Evolutionary conservation across 1,140 invertebrate species (phyloP).

Genomic region (Eriocheir sinensis): DNA sequence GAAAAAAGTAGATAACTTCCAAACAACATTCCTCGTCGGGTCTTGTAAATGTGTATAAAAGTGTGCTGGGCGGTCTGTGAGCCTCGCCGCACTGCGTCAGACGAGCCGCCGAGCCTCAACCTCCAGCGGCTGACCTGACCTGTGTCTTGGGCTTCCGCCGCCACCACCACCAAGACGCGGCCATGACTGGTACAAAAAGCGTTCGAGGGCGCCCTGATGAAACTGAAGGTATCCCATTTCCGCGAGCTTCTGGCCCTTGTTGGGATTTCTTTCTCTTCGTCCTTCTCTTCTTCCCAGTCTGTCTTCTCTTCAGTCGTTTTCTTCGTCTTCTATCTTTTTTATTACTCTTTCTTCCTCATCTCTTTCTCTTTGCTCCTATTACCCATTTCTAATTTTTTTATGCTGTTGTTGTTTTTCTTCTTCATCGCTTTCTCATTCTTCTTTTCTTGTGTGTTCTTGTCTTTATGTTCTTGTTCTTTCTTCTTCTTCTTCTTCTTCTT

Average conservation of each 20-base stretch:
- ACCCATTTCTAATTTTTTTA: no score
- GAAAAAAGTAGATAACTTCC: slow-evolving; percentile 8
- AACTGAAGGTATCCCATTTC: neutral
- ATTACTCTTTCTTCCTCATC: no score
- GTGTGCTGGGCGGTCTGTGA: neutral
- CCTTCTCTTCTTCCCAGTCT: no score
- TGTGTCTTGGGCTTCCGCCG: neutral
- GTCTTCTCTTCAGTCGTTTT: no score
- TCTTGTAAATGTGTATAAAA: slow-evolving; percentile 7
- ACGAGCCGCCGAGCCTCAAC: neutral
- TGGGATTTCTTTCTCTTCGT: no score
- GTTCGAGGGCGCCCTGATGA: neutral
- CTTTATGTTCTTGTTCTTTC: no score
- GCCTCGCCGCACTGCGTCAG: slow-evolving; percentile 18
- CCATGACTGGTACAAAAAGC: neutral
- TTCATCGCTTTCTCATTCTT: no score
- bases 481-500: no score
- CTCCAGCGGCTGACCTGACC: neutral
- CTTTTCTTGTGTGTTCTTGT: no score
- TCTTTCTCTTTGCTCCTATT: no score
- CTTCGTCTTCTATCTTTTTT: no score
- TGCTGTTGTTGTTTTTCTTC: no score
- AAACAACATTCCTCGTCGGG: neutral
- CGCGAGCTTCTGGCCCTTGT: neutral
- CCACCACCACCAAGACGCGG: neutral